Base-by-base conservation (phyloP, 2,888 invertebrate species). In the Alentia gelatinosa region DNA sequence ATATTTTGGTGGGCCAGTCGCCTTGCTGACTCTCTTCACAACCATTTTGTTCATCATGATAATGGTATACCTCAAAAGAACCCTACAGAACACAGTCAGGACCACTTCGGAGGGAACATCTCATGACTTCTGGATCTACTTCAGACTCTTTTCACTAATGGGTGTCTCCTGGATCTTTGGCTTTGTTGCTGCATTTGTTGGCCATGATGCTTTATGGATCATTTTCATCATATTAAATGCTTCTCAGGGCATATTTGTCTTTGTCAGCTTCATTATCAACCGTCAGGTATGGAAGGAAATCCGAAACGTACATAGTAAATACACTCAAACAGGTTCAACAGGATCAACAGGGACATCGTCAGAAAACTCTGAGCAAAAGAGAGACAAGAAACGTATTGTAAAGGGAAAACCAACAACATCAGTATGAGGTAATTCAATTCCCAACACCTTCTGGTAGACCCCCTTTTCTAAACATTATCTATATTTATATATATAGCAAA, bases 221-320 rank as follows among this genome's bases (percentile, higher is more conserved):
- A 89, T 89, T 9, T 89, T 63, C 37, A 63, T 63, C 1, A 63
- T 89, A 63, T 63, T 89, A 23, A 89, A 89, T 89, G 89, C 89
- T 9, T 89, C 89, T 9, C 89, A 89, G 33, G 89, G 89, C 9
- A 89, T 89, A 23, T 33, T 89, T 1, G 35, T 89, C 15, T 89
- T 89, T 30, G 26, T 89, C 23, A 63, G 35, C 23, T 56, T 89
- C 35, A 37, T 89, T 26, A 19, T 30, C 40, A 86, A 86, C 26
- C 15, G 30, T 0, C 42, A 86, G 33, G 86, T 86, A 9, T n/a
- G 12, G 47, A 79, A 79, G 39, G 79, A 79, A 39, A 35, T 79
- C 9, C 19, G 19, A 56, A 56, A 56, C 23, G 23, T 56, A 56
- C n/a, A n/a, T n/a, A n/a, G n/a, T n/a, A n/a, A n/a, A n/a, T n/a